Base-by-base conservation (phyloP, 2,888 invertebrate species). In the Dryobotodes eremita region DNA sequence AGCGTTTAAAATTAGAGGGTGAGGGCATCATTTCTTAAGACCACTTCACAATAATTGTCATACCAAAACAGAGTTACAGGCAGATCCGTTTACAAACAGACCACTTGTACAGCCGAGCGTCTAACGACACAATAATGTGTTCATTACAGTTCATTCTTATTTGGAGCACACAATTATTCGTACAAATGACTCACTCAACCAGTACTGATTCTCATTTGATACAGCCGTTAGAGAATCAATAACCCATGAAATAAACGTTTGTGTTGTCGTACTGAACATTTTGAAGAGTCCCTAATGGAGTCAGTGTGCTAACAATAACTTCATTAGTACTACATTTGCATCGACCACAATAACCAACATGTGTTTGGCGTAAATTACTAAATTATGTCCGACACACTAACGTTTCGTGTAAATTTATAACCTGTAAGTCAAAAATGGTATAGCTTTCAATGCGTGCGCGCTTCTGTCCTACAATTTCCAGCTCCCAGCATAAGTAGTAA, bases 211-310 rank as follows among this genome's bases (percentile, higher is more conserved):
- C 86, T 78, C 73, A 73, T 84, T 84, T 86, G 86, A 86, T 83
- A 83, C 73, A 86, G 77, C 78, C 77, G 72, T 83, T 84, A 82
- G 84, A 83, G 86, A 86, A 84, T 84, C 86, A 86, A 84, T 84
- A 86, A 84, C 65, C 86, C 86, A 84, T 84, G 72, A 84, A 83
- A 83, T 86, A 86, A 86, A 83, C 72, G 72, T 86, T 86, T 83
- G 85, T 77, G 70, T 72, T 62, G 59, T 50, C 66, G 36, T 82
- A n/a, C 71, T 59, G 66, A 82, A 85, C 23, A 26, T 82, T 83
- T 83, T 71, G 85, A 82, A 72, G 71, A 77, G 77, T 82, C 71
- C 69, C 71, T 72, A 86, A 82, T 82, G 69, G 55, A 77, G 68
- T 76, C 71, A 64, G 71, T 55, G 48, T 79, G 50, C 70, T 68